Evolutionary conservation across 2,888 invertebrate genomes (phyloP).

Genomic region (Agriopis leucophaearia): DNA sequence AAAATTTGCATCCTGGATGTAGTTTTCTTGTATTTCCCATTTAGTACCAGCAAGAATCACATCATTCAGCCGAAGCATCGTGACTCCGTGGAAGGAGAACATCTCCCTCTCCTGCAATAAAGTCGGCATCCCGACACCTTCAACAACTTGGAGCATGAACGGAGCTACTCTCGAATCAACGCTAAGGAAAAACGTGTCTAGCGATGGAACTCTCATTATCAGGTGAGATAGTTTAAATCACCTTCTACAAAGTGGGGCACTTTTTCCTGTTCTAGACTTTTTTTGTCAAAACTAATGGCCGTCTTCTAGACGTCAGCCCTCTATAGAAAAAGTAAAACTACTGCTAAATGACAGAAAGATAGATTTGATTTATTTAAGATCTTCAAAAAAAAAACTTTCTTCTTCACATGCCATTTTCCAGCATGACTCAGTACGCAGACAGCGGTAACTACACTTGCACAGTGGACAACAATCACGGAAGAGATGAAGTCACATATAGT

Average conservation of each 20-base stretch:
- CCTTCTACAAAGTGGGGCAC: too few species aligned
- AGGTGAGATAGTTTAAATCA: conserved; percentile 79
- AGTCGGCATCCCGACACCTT: conserved; percentile 93
- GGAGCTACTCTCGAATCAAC: conserved; percentile 91
- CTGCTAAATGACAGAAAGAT: too few species aligned
- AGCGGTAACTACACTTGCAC: conserved; percentile 96
- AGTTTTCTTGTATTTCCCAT: conserved; percentile 39
- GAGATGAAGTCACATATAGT: conserved; percentile 93
- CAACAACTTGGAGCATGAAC: conserved; percentile 92
- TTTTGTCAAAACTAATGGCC: background rate
- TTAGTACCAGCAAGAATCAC: conserved; percentile 95
- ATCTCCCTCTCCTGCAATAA: conserved; percentile 93
- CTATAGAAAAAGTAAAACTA: too few species aligned
- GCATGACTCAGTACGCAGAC: conserved; percentile 91
- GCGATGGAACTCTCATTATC: conserved; percentile 91
- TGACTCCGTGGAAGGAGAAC: conserved; percentile 95
- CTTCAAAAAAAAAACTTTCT: background rate
- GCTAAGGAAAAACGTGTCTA: conserved; percentile 88
- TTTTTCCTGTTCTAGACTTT: background rate
- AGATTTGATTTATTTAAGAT: too few species aligned
- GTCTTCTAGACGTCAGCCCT: too few species aligned
- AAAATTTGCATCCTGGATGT: background rate
- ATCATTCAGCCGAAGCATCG: conserved; percentile 92
- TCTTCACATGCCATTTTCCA: conserved; percentile 49
- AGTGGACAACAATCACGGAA: conserved; percentile 94